Base-by-base conservation (phyloP, 2,888 invertebrate genomes). In the Lithophane semibrunnea region DNA sequence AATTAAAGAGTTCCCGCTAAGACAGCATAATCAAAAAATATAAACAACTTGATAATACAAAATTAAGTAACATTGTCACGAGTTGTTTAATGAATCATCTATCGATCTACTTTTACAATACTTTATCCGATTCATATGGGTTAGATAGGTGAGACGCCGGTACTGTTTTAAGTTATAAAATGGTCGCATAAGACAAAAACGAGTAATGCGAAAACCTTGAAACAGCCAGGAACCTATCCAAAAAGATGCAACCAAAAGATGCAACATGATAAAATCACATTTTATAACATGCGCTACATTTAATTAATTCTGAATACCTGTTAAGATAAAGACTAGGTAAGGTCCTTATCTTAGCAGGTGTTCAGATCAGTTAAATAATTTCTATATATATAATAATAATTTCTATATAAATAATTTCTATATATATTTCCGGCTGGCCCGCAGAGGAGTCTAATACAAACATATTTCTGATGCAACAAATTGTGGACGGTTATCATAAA, bases 401-500 rank as follows among this genome's bases (percentile, higher is more conserved):
- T 37, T 37, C 37, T 5, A 37, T 4, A 37, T 42, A 52, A 16
- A 54, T 21, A 16, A n/a, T n/a, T n/a, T n/a, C n/a, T n/a, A n/a
- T n/a, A 18, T 67, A 21, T 8, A 13, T 3, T n/a, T 47, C 21
- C 60, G 63, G 64, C 37, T 42, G 24, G 18, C 13, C n/a, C 52
- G 37, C 18, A 44, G 42, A 29, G 29, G n/a, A n/a, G 7, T 66
- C 29, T 47, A 47, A 69, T 73, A 49, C 2, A 7, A 18, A 47
- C 47, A 12, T 13, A 66, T 52, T 29, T 77, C 79, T 86, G 86
- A 87, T 75, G 86, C 77, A 87, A 84, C 58, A 77, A 70, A 65
- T 65, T 60, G 68, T 58, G 18, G 64, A 61, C 42, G 42, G 10
- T 75, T 75, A 64, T 87, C 87, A 79, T 77, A 67, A 61, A 60